Conservation (phyloP, 2,797 vertebrate species). For the Karalla daura region DNA sequence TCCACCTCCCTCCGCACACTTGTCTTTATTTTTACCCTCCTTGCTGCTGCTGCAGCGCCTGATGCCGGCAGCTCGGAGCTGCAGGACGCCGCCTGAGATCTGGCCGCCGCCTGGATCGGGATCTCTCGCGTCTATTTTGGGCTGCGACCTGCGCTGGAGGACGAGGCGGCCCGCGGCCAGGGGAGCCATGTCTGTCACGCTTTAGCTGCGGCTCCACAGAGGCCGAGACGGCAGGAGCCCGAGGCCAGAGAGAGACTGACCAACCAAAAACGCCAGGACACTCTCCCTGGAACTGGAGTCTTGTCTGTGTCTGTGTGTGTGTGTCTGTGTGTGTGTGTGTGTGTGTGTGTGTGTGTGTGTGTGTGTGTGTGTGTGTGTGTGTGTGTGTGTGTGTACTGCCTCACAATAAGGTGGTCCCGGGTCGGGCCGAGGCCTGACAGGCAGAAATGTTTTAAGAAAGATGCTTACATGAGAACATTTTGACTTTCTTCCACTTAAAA, state of each 20-base stretch:
- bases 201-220: conserved; percentile 29
- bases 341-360: too few relatives aligned
- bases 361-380: too few relatives aligned
- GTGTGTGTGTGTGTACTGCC: too few relatives aligned
- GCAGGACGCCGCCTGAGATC: conserved; percentile 18
- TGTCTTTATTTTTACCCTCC: neutral
- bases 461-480: too few relatives aligned
- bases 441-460: too few relatives aligned
- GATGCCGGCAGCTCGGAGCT: too few relatives aligned
- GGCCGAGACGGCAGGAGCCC: conserved; percentile 44
- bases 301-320: too few relatives aligned
- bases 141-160: conserved; percentile 57
- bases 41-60: conserved; percentile 1
- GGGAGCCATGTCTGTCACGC: conserved; percentile 27
- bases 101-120: too few relatives aligned
- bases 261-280: conserved; percentile 31
- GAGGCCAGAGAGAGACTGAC: conserved; percentile 35
- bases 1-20: neutral
- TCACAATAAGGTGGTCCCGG: conserved; percentile 3
- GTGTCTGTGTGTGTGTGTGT: too few relatives aligned
- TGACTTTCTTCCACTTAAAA: too few relatives aligned
- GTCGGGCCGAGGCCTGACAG: neutral
- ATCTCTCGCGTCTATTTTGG: conserved; percentile 60
- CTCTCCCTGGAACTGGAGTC: conserved; percentile 1
- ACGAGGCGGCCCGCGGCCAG: conserved; percentile 49